These are phyloP conservation scores for Nomada ruficornis DNA, from an alignment of 2,888 invertebrate genomes.

Conservation along the genomic window DNA sequence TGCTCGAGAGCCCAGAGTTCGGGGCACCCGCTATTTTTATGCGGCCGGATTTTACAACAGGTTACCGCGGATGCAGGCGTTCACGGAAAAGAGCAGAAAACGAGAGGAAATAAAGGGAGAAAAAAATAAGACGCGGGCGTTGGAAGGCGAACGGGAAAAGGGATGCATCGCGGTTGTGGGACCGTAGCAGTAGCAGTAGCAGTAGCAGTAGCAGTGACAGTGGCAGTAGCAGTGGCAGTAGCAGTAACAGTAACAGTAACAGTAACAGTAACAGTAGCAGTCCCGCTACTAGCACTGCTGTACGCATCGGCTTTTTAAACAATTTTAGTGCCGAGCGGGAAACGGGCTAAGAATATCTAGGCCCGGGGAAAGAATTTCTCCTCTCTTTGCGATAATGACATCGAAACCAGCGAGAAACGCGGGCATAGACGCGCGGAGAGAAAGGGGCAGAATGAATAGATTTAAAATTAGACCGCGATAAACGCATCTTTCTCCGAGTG, in stretches of 20 bases:
- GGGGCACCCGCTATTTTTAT: constrained; percentile 80
- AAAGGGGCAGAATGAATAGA: constrained; percentile 55
- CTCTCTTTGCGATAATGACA: constrained; percentile 61
- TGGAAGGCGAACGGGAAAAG: constrained; percentile 9
- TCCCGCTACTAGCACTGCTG: constrained; percentile 28
- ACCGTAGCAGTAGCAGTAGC: background rate
- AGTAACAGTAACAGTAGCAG: background rate
- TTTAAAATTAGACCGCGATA: constrained; percentile 64
- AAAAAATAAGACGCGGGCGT: constrained; percentile 20
- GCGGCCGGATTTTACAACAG: constrained; percentile 79
- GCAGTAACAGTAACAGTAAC: background rate
- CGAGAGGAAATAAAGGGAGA: constrained; percentile 51
- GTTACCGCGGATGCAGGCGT: constrained; percentile 74
- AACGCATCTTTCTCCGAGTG: constrained; percentile 58
- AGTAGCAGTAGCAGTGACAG: too few relatives aligned
- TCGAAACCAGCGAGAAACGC: constrained; percentile 49
- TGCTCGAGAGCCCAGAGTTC: constrained; percentile 52
- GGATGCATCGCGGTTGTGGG: background rate
- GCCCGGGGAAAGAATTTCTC: constrained; percentile 72
- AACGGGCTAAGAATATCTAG: constrained; percentile 76
- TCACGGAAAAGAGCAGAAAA: constrained; percentile 70
- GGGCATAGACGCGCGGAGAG: constrained; percentile 41
- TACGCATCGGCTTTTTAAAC: constrained; percentile 71
- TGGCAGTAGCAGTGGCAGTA: background rate
- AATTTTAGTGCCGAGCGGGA: constrained; percentile 68